These are phyloP conservation scores for Acestrorhynchus altus DNA, from an alignment of 2,797 vertebrate genomes.

Conservation along the genomic window DNA sequence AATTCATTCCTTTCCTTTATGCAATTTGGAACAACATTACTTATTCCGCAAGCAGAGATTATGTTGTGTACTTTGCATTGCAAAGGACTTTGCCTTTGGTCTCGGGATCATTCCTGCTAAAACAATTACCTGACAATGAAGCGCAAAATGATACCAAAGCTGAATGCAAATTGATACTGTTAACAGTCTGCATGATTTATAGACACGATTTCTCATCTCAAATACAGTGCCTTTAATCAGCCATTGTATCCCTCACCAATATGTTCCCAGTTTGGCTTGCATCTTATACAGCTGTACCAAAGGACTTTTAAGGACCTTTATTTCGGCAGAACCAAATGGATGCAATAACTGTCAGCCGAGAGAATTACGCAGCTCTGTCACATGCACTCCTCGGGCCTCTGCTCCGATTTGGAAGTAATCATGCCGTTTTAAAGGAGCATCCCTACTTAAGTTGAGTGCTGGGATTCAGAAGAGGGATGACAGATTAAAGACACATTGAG, in stretches of 20 bases:
- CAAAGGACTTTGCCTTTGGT: no score
- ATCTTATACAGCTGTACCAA: neutral
- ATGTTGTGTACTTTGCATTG: neutral
- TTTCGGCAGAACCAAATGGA: neutral
- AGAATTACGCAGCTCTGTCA: constrained; percentile 1
- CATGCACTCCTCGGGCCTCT: neutral
- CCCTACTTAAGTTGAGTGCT: constrained; percentile 38
- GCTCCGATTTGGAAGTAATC: constrained; percentile 37
- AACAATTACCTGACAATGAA: neutral
- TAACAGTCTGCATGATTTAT: constrained; percentile 6
- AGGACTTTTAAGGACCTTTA: neutral
- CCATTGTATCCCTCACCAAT: neutral
- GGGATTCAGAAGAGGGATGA: constrained; percentile 60
- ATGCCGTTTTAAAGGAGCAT: constrained; percentile 57
- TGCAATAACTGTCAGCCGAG: constrained; percentile 3
- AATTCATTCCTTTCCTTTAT: neutral
- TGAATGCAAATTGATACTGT: neutral
- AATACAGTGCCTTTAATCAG: neutral
- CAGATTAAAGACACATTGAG: constrained; percentile 57
- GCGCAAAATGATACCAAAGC: neutral
- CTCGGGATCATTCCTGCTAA: neutral
- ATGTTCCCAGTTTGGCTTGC: neutral
- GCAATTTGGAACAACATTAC: neutral
- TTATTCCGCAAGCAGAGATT: neutral
- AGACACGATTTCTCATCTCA: neutral